These are phyloP conservation scores for Drosophila equinoxialis DNA, from an alignment of 1,140 invertebrate species.

Conservation along the genomic window DNA sequence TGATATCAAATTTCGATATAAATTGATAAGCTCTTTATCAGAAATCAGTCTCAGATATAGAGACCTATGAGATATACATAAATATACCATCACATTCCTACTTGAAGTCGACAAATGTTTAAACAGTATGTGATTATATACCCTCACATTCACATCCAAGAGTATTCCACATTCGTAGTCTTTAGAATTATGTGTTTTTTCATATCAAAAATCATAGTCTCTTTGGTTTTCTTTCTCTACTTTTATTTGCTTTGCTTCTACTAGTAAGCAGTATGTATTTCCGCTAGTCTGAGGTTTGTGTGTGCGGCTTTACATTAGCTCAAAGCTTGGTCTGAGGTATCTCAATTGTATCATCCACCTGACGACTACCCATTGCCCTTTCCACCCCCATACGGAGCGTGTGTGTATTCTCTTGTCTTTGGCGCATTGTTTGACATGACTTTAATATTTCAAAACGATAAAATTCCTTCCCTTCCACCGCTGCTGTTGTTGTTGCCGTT, in stretches of 20 bases:
- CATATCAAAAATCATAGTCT: background rate
- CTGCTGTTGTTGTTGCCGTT: constrained; percentile 2
- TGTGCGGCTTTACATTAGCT: constrained; percentile 2
- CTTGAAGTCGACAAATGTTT: too few species aligned
- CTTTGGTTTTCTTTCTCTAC: constrained; percentile 1
- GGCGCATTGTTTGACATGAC: constrained; percentile 75
- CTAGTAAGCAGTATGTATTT: background rate
- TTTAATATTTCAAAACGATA: constrained; percentile 66
- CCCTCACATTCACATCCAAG: background rate
- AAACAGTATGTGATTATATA: too few species aligned
- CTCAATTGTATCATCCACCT: constrained; percentile 7
- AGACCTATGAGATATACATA: too few species aligned
- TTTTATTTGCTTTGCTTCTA: background rate
- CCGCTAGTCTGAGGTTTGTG: background rate
- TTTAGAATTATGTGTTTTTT: background rate
- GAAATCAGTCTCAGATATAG: too few species aligned
- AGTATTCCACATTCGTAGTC: background rate
- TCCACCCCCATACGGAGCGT: background rate
- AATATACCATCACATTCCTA: too few species aligned
- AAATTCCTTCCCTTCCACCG: constrained; percentile 37
- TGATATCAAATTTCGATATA: too few species aligned
- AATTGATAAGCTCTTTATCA: too few species aligned
- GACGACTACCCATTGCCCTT: background rate
- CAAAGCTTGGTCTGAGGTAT: background rate
- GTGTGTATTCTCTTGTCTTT: constrained; percentile 58